Evolutionary conservation across 2,797 vertebrate genomes (phyloP).

Genomic region (Graptemys geographica): DNA sequence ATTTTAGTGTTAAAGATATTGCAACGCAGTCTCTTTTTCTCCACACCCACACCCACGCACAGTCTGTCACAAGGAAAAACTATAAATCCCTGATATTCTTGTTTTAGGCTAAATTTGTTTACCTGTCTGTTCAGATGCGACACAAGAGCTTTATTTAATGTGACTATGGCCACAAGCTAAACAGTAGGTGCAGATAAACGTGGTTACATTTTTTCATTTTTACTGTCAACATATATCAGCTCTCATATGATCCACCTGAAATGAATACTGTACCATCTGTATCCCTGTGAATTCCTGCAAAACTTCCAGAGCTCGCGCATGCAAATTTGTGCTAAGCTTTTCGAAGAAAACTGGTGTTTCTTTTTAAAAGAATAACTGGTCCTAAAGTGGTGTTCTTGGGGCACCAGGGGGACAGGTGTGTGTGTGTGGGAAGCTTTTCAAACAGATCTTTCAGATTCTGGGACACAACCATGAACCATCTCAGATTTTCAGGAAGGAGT

Average conservation of each 20-base stretch:
- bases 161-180: conserved; percentile 21
- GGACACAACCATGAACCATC: not conserved
- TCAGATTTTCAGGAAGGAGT: not conserved
- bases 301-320: not conserved
- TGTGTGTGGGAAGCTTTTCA: not conserved
- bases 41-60: not conserved
- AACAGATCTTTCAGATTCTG: not conserved
- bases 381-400: not conserved
- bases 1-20: conserved; percentile 61
- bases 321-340: not conserved
- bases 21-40: not conserved
- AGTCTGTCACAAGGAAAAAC: conserved; percentile 9
- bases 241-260: conserved; percentile 5
- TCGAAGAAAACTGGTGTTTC: not conserved
- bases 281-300: conserved; percentile 17
- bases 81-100: conserved; percentile 11
- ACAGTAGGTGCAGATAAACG: not conserved
- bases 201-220: not conserved
- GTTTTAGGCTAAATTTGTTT: conserved; percentile 38
- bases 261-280: not conserved
- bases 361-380: not conserved
- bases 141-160: not conserved
- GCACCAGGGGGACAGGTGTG: not conserved
- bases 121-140: conserved; percentile 24
- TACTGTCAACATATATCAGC: not conserved